Percentiles rank a stretch among this genome's conserved stretches.
Conservation (phyloP, 2,797 vertebrate species). For the Antennarius maculatus region DNA sequence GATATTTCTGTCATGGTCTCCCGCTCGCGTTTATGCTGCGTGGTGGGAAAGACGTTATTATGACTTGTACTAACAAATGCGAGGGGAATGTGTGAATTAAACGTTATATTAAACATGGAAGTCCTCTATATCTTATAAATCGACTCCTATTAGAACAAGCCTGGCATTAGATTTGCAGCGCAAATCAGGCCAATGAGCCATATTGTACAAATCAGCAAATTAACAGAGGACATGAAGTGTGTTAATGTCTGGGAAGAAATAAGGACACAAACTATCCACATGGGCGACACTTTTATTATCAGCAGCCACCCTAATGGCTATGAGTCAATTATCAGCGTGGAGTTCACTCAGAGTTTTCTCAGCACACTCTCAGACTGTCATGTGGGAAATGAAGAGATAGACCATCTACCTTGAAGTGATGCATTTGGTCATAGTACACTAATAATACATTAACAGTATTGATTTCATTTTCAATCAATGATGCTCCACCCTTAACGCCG, state of each 20-base stretch:
- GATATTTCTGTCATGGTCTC: slow-evolving; percentile 72
- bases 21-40: slow-evolving; percentile 70
- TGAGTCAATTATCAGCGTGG: slow-evolving; percentile 83
- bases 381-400: slow-evolving; percentile 72
- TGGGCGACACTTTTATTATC: slow-evolving; percentile 83
- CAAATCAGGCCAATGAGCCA: slow-evolving; percentile 87
- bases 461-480: slow-evolving; percentile 79
- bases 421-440: slow-evolving; percentile 81
- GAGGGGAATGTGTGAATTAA: slow-evolving; percentile 74
- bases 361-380: slow-evolving; percentile 67
- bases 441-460: slow-evolving; percentile 82
- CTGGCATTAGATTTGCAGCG: slow-evolving; percentile 80
- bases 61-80: slow-evolving; percentile 80
- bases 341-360: slow-evolving; percentile 80
- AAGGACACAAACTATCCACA: slow-evolving; percentile 82
- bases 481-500: slow-evolving; percentile 70
- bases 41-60: slow-evolving; percentile 73
- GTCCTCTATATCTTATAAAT: slow-evolving; percentile 78
- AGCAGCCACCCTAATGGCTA: slow-evolving; percentile 81
- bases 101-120: slow-evolving; percentile 79
- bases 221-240: slow-evolving; percentile 85
- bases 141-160: slow-evolving; percentile 82
- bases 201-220: slow-evolving; percentile 87
- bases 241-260: slow-evolving; percentile 84
- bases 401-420: slow-evolving; percentile 73